Base-by-base conservation (phyloP, 2,888 invertebrate species). In the Prenolepis imparis region DNA sequence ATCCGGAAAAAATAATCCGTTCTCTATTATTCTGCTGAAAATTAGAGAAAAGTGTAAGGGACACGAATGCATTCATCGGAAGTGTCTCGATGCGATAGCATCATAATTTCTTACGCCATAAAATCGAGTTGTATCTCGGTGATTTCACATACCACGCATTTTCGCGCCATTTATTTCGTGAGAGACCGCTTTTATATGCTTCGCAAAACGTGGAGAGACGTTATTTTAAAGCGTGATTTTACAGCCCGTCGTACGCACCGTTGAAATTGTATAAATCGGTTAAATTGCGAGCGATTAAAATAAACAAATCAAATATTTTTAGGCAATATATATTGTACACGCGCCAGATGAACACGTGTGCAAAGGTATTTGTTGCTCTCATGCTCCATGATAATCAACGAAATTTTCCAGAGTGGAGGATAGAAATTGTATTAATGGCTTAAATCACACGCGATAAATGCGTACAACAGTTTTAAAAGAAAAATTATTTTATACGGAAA, bases 281-380 rank as follows among this genome's bases (percentile, higher is more conserved):
- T 36, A 78, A 78, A 72, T 78, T 21, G 72, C 72, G 70, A 78
- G 59, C 72, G 21, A 78, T 78, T 78, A 78, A 78, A 70, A 44
- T 72, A 78, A 78, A 78, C 36, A 78, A 78, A 78, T 78, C 78
- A 78, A 72, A 78, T 44, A 48, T 78, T 72, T 70, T 78, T 41
- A 3, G 11, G 24, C 2, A n/a, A 39, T n/a, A 77, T 48, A 48
- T 48, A 67, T 70, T 44, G 70, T 57, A 28, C 55, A 39, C 78
- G 32, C n/a, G 55, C 12, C 28, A 21, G 9, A 36, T 18, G 11
- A 74, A 28, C 55, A 39, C 78, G 57, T 55, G 57, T 70, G 57
- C 36, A 2, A 32, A 41, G 11, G 28, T 59, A 44, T 78, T 78
- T 68, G 70, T 44, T 24, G 70, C 57, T 55, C 32, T 5, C 70